Base-by-base conservation (phyloP, 2,113 vertebrate genomes). In the Epinephelus moara region DNA sequence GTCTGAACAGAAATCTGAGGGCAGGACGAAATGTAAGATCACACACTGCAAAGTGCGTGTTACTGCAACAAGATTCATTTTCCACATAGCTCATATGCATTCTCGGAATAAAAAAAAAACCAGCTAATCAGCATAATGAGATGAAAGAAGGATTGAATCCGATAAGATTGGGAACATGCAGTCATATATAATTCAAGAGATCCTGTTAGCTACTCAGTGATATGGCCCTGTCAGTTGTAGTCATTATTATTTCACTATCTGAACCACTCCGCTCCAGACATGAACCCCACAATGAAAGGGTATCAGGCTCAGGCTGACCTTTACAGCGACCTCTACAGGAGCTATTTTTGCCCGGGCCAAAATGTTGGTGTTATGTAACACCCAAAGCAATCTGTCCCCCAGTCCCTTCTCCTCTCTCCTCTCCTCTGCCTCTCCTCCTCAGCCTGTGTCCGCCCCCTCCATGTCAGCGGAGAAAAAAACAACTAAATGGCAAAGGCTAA, bases 311-410 rank as follows among this genome's bases (percentile, higher is more conserved):
- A 62, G 70, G 25, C 74, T 90, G 93, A 94, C 95, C 94, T 96
- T 96, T 96, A 78, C 83, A 59, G 68, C 50, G 85, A 94, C 95
- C 94, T 93, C 92, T 89, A 80, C 73, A 63, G 77, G 66, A 85
- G 91, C 94, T 95, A 95, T 95, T 96, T 94, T 92, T 89, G 85
- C 77, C 72, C 1, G 9, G 78, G 72, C 80, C 85, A 85, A 93
- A 94, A 94, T 95, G 89, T 89, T 91, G 77, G 69, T 70, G 91
- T 94, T 95, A 95, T 80, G 90, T 85, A 94, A 95, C 72, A 89
- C 87, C 87, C 79, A 80, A 72, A 91, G 80, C 85, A 91, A 89
- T 88, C 84, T 87, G 81, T 81, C 62, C 64, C 81, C 69, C 40
- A 52, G 30, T 61, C 57, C 59, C 73, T 70, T 37, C 74, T 53